Percentiles rank a stretch among this genome's conserved stretches.
These are phyloP conservation scores for Sminthopsis crassicaudata DNA, from an alignment of 2,113 vertebrate genomes.

Conservation along the genomic window DNA sequence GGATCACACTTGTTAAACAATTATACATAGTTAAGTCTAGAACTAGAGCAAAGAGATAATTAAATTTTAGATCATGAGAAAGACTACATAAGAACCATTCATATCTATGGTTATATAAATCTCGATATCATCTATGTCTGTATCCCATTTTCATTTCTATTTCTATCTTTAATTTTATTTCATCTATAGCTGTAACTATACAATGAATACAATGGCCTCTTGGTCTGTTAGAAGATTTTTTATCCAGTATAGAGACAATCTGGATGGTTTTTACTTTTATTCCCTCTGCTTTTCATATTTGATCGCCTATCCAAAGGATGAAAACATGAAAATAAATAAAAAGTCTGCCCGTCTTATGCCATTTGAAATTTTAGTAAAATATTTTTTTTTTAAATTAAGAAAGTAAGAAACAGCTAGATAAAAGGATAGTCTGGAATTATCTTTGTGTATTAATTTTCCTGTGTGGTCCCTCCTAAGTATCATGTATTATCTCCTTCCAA, in stretches of 20 bases:
- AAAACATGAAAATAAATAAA: conserved; percentile 28
- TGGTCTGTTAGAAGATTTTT: not conserved
- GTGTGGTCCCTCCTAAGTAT: not conserved
- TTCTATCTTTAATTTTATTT: not conserved
- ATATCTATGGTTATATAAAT: not conserved
- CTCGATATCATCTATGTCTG: not conserved
- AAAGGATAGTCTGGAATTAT: conserved; percentile 33
- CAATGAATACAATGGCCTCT: not conserved
- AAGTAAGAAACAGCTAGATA: not conserved
- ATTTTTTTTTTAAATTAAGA: too few species aligned
- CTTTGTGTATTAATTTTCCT: not conserved
- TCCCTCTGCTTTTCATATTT: not conserved
- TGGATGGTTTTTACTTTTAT: not conserved
- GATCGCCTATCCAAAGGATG: not conserved
- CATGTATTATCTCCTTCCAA: not conserved
- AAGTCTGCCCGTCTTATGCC: conserved; percentile 17
- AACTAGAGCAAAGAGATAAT: not conserved
- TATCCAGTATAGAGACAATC: not conserved
- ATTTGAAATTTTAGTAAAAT: conserved; percentile 28
- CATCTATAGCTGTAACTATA: not conserved
- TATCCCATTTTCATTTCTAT: not conserved
- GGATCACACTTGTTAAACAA: not conserved
- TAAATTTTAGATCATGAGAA: conserved; percentile 15
- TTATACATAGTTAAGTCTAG: not conserved
- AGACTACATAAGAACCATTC: not conserved